Evolutionary conservation across 2,797 vertebrate species (phyloP).

Genomic region (Atherinosoma microstoma): DNA sequence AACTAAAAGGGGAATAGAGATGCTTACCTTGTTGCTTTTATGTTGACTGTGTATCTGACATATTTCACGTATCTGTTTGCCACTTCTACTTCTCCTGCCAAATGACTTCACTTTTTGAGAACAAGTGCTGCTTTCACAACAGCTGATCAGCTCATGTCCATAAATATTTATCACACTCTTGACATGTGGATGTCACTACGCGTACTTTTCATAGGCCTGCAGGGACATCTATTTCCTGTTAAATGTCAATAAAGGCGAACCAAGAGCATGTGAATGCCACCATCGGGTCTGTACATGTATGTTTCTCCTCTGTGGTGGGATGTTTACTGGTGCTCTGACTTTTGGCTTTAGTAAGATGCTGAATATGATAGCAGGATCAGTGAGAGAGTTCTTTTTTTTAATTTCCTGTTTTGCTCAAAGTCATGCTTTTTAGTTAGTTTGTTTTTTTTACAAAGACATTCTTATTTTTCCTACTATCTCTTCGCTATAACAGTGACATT

Average conservation of each 20-base stretch:
- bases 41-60: not conserved
- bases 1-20: not conserved
- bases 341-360: not conserved
- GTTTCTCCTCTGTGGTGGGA: not conserved
- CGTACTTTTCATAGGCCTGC: not conserved
- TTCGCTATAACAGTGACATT: constrained; percentile 12
- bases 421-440: not conserved
- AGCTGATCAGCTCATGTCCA: not conserved
- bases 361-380: constrained; percentile 47
- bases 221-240: not conserved
- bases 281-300: not conserved
- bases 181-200: not conserved
- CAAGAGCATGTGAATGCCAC: not conserved
- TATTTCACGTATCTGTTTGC: not conserved
- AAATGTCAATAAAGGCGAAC: not conserved
- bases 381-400: constrained; percentile 15
- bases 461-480: not conserved
- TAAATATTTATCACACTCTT: constrained; percentile 27
- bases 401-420: not conserved
- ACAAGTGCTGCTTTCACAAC: not conserved
- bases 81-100: not conserved
- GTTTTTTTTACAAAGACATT: rapidly evolving
- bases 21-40: not conserved
- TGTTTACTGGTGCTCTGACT: not conserved
- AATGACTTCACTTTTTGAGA: constrained; percentile 4